phyloP scores from a whole-genome alignment of 2,888 invertebrate species.

The Microplitis deprimator region DNA sequence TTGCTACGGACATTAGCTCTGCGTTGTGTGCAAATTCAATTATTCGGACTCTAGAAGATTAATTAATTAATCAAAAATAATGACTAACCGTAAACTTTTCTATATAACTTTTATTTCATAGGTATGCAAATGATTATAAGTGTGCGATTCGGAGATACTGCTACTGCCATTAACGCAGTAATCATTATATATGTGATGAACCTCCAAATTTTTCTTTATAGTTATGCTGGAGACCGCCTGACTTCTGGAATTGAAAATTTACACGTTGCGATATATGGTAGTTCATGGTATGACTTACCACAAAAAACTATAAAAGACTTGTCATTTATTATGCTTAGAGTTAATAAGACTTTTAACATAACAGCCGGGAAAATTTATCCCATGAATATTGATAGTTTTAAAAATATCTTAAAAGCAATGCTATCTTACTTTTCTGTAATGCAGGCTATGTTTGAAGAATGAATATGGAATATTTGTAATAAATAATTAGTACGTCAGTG shows the following conservation, averaged over 20 bases:
- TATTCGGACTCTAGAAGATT: too few species aligned
- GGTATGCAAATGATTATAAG: constrained; percentile 13
- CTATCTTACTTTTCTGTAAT: constrained; percentile 44
- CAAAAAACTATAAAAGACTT: constrained; percentile 33
- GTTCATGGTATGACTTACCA: constrained; percentile 41
- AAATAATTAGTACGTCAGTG: background rate
- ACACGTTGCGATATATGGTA: constrained; percentile 29
- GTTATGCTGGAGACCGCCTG: constrained; percentile 42
- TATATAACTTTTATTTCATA: background rate
- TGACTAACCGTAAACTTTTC: too few species aligned
- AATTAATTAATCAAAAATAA: too few species aligned
- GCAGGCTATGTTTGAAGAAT: constrained; percentile 37
- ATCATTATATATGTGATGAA: constrained; percentile 32
- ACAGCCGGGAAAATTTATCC: constrained; percentile 44
- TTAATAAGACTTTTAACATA: constrained; percentile 28
- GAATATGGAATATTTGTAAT: background rate
- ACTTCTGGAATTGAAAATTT: constrained; percentile 28
- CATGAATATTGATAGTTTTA: constrained; percentile 45
- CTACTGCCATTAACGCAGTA: background rate
- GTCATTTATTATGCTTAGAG: constrained; percentile 38
- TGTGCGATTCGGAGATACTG: constrained; percentile 30
- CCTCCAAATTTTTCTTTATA: constrained; percentile 42
- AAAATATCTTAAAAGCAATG: constrained; percentile 43
- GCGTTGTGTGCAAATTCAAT: too few species aligned
- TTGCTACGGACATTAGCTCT: too few species aligned